Evolutionary conservation across 35 echinoderm and acorn worm genomes (phyloP), one percentile per base, ranked within the genome.

Genomic region (Acanthaster planci): DNA sequence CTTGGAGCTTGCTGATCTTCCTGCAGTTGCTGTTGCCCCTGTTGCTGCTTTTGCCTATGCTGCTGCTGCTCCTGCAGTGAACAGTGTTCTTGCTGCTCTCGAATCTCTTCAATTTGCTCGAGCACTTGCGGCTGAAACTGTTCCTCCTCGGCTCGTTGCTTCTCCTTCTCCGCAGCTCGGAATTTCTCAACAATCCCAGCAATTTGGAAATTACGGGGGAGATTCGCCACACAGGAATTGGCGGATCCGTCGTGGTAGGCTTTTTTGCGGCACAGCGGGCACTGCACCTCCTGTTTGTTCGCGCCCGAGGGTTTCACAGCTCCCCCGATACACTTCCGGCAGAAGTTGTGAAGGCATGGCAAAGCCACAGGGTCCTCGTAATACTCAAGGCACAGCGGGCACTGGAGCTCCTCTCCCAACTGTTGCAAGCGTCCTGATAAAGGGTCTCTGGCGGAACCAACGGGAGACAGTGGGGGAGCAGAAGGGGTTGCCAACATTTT

Each of bases 351-450:
- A 2, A 27, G 64, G 30, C 64, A 72, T 29, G 23, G 26, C n/a
- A 72, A 29, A 72, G 64, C 64, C 23, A 72, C 64, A 8, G 64
- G 64, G 30, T 72, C 64, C 30, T 72, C 34, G 64, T 72, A 72
- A 34, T 31, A 72, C 21, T 72, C 64, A 10, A 72, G 14, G 64
- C 64, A 72, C 9, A 72, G 30, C 34, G 64, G 64, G 34, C 64
- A 72, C 14, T 72, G 64, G 14, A 72, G 64, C 34, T 26, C 34
- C 30, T 72, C 64, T 35, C 26, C 64, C 64, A 72, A 10, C 34
- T 72, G 26, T 72, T 72, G 26, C 2, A 72, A 26, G 64, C 64
- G 42, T 12, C 42, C 42, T 47, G 42, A 47, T 12, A 47, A 12
- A 47, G 42, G 42, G 42, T 47, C 42, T 47, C 12, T 47, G 12